Base-by-base conservation (phyloP, 2,888 invertebrate genomes). In the Seira musarum region DNA sequence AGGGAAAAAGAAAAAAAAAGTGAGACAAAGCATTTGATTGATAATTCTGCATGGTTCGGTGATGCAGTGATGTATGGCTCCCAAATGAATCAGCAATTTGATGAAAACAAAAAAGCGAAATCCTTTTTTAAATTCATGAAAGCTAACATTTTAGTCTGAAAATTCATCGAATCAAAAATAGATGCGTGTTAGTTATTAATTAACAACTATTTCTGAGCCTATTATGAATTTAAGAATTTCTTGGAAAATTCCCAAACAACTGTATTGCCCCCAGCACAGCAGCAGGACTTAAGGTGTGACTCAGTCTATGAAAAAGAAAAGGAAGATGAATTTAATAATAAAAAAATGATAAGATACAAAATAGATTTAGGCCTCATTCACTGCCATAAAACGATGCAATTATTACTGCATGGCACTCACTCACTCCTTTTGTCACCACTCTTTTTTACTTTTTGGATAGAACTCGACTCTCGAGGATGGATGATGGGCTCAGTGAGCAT, bases 21-120 rank as follows among this genome's bases (percentile, higher is more conserved):
- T n/a, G 30, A 30, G 30, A 30, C 30, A 53, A 53, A 53, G 53
- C 53, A 30, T 30, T 53, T 17, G 53, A 53, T 53, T 53, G 15
- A 53, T 53, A 53, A 53, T 21, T 60, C 3, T 60, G 2, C 22
- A 19, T 2, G 60, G 22, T 21, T 60, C 2, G 22, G 68, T 66
- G 49, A 46, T 64, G n/a, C n/a, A n/a, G 69, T 70, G 77, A 76
- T 70, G 25, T 77, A 77, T 66, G 71, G 69, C 53, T 66, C 66
- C 60, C 70, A 65, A 77, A 66, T 77, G 77, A 77, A 57, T 70
- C 77, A 77, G 77, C 77, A 77, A 65, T 66, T 70, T 61, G 22
- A 63, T 13, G 22, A 49, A 49, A 70, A 70, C 22, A 60, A 69
- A 30, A 17, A 53, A 57, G 25, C 53, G 57, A 57, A 49, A 15